Evolutionary conservation across 2,113 vertebrate genomes (phyloP).

Genomic region (Cromileptes altivelis): DNA sequence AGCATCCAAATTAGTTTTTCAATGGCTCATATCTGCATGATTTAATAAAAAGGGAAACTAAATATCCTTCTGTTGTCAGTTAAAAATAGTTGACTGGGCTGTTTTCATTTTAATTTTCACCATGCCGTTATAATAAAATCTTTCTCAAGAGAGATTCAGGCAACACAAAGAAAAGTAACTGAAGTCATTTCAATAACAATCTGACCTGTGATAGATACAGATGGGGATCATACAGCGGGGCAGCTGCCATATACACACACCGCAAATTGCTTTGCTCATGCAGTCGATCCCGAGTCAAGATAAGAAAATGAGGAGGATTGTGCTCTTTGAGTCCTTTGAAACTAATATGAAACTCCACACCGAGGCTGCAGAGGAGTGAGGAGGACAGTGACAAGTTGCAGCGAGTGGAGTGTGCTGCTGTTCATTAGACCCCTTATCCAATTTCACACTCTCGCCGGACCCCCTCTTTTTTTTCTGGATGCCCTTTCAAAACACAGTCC

Average conservation of each 20-base stretch:
- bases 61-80: background rate
- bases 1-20: background rate
- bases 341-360: conserved; percentile 52
- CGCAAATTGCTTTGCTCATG: conserved; percentile 51
- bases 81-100: background rate
- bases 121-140: background rate
- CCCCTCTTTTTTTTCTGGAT: conserved; percentile 3
- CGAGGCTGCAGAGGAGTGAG: conserved; percentile 48
- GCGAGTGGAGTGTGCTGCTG: conserved; percentile 43
- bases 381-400: conserved; percentile 69
- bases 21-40: background rate
- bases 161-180: conserved; percentile 30
- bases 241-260: background rate
- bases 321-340: conserved; percentile 61
- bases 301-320: conserved; percentile 41
- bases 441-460: conserved; percentile 51
- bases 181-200: conserved; percentile 50
- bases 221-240: conserved; percentile 4
- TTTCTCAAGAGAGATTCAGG: background rate
- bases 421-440: conserved; percentile 53
- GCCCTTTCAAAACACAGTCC: conserved; percentile 30
- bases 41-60: background rate
- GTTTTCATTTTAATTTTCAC: background rate
- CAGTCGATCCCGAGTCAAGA: conserved; percentile 41
- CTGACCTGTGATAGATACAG: conserved; percentile 27